Percentiles rank a stretch among this genome's conserved stretches.
phyloP scores from a whole-genome alignment of 1,140 invertebrate species.

The Antheraea pernyi region DNA sequence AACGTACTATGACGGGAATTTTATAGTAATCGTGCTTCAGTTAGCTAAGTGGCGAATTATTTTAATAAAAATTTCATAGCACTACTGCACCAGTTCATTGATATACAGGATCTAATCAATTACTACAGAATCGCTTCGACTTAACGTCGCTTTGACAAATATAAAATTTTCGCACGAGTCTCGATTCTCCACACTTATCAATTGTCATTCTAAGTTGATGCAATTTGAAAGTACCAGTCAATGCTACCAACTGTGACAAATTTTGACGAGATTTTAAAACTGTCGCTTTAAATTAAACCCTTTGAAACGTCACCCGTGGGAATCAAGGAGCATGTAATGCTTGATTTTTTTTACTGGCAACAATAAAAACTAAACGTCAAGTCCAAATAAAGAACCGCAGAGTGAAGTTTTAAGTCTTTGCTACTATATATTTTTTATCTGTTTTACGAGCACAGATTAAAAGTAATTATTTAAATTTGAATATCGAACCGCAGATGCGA shows the following conservation, averaged over 20 bases:
- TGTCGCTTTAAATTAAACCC: conserved; percentile 65
- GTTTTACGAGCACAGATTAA: conserved; percentile 30
- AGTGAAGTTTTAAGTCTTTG: background rate
- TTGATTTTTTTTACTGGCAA: conserved; percentile 7
- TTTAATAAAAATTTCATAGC: too few species aligned
- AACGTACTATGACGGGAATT: too few species aligned
- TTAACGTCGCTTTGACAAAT: conserved; percentile 15
- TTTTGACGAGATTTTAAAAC: conserved; percentile 65
- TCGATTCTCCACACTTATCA: conserved; percentile 61
- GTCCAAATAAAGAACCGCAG: background rate
- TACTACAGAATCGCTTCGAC: background rate
- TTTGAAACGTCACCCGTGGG: conserved; percentile 54
- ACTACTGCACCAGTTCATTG: too few species aligned
- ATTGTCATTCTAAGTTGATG: conserved; percentile 65
- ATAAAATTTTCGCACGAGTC: conserved; percentile 62
- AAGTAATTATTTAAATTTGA: conserved; percentile 50
- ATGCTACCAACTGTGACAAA: conserved; percentile 58
- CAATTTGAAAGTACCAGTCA: conserved; percentile 44
- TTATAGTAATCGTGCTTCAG: too few species aligned
- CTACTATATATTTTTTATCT: background rate
- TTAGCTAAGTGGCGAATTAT: too few species aligned
- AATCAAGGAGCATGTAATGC: conserved; percentile 23
- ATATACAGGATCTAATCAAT: background rate
- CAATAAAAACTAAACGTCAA: background rate
- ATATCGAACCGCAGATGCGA: conserved; percentile 53